Evolutionary conservation across 1,140 invertebrate species (phyloP).

Genomic region (Tetramorium simillimum): DNA sequence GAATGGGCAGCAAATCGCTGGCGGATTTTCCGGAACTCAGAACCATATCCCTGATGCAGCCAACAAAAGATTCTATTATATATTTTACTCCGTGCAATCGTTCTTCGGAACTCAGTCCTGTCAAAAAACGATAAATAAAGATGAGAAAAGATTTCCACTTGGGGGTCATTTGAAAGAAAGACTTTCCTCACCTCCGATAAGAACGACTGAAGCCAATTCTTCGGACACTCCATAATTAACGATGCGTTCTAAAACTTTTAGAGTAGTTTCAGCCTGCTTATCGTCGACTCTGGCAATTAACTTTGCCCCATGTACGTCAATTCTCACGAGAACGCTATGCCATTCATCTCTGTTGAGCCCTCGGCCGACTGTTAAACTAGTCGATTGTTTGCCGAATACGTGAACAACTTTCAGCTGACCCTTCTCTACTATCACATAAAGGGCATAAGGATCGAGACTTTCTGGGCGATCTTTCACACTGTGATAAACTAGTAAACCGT

Average conservation of each 20-base stretch:
- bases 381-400: slow-evolving; percentile 94
- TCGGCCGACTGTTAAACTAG: slow-evolving; percentile 93
- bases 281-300: slow-evolving; percentile 94
- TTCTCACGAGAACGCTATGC: slow-evolving; percentile 94
- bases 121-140: slow-evolving; percentile 17
- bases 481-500: slow-evolving; percentile 94
- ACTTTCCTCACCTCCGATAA: slow-evolving; percentile 92
- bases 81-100: slow-evolving; percentile 95
- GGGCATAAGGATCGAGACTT: slow-evolving; percentile 92
- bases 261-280: slow-evolving; percentile 90
- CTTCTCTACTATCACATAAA: slow-evolving; percentile 95
- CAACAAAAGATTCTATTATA: slow-evolving; percentile 96
- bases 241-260: slow-evolving; percentile 92
- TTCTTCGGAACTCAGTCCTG: slow-evolving; percentile 94
- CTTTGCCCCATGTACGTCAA: slow-evolving; percentile 93
- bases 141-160: background rate
- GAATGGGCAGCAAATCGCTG: slow-evolving; percentile 91
- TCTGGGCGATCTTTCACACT: slow-evolving; percentile 93
- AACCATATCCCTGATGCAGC: slow-evolving; percentile 94
- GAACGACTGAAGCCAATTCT: slow-evolving; percentile 93
- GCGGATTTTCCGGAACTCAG: slow-evolving; percentile 93
- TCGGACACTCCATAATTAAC: slow-evolving; percentile 93
- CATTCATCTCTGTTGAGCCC: slow-evolving; percentile 95
- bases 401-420: slow-evolving; percentile 96
- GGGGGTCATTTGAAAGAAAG: background rate